Percentiles rank a stretch among this genome's conserved stretches.
These are phyloP conservation scores for Caenorhabditis virilis DNA, from an alignment of 2,888 invertebrate species.

Conservation along the genomic window DNA sequence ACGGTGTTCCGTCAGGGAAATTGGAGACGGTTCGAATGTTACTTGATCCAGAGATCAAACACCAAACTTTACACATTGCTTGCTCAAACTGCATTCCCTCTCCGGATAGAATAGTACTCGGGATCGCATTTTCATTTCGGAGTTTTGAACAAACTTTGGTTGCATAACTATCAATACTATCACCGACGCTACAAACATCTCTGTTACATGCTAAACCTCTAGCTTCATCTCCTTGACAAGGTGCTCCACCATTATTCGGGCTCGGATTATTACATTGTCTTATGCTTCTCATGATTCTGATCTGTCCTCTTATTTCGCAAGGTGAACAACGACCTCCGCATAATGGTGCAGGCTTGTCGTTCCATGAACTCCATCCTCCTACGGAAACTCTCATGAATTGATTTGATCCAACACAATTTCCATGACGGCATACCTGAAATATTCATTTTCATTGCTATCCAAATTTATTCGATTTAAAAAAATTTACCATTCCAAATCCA, in stretches of 20 bases:
- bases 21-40: constrained; percentile 61
- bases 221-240: constrained; percentile 57
- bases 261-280: constrained; percentile 60
- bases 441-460: background rate
- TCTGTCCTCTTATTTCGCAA: constrained; percentile 60
- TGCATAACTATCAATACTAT: constrained; percentile 45
- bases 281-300: constrained; percentile 53
- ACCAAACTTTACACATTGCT: constrained; percentile 60
- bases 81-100: constrained; percentile 57
- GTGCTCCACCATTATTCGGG: constrained; percentile 57
- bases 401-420: constrained; percentile 48
- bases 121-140: constrained; percentile 48
- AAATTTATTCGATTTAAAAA: too few relatives aligned
- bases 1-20: constrained; percentile 66
- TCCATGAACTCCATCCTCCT: constrained; percentile 62
- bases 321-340: constrained; percentile 55
- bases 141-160: constrained; percentile 40
- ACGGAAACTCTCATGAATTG: constrained; percentile 38
- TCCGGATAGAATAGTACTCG: constrained; percentile 54
- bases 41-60: constrained; percentile 41
- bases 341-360: constrained; percentile 46
- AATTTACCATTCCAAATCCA: constrained; percentile 70
- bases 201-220: constrained; percentile 52
- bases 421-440: constrained; percentile 56
- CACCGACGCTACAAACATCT: constrained; percentile 40